Evolutionary conservation across 2,888 invertebrate species (phyloP).

Genomic region (Dasysyrphus albostriatus): DNA sequence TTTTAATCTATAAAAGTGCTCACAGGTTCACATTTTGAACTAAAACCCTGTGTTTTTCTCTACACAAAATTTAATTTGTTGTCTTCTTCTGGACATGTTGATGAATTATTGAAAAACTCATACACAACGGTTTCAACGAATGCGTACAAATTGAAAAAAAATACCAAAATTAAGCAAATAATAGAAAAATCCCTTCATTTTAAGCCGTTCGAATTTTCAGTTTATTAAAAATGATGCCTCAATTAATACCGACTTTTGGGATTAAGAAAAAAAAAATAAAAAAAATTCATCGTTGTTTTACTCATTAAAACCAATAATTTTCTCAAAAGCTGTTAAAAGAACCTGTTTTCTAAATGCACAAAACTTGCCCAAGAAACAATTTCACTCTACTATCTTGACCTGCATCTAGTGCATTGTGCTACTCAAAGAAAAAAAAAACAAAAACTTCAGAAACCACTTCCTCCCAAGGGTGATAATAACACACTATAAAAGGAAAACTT

Average conservation of each 20-base stretch:
- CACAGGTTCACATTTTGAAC: too few species aligned
- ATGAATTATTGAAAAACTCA: too few species aligned
- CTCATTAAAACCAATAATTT: conserved; percentile 13
- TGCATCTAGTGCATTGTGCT: conserved; percentile 17
- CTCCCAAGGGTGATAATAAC: conserved; percentile 23
- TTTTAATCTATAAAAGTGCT: too few species aligned
- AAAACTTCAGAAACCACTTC: conserved; percentile 18
- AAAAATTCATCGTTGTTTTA: background rate
- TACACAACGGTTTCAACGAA: too few species aligned
- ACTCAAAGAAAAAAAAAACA: background rate
- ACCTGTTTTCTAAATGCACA: background rate
- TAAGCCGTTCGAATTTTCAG: too few species aligned
- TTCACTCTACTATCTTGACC: conserved; percentile 15
- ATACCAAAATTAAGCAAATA: too few species aligned
- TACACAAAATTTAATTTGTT: too few species aligned
- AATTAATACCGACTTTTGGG: background rate
- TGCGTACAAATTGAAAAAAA: too few species aligned
- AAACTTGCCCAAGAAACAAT: conserved; percentile 22
- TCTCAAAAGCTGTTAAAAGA: background rate
- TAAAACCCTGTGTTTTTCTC: too few species aligned
- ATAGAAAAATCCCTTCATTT: too few species aligned
- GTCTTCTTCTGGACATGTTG: too few species aligned
- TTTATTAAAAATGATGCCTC: background rate
- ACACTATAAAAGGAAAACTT: conserved; percentile 34
- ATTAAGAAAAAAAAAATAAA: too few species aligned